These are phyloP conservation scores for Luffia ferchaultella DNA, from an alignment of 2,888 invertebrate genomes.

Conservation along the genomic window DNA sequence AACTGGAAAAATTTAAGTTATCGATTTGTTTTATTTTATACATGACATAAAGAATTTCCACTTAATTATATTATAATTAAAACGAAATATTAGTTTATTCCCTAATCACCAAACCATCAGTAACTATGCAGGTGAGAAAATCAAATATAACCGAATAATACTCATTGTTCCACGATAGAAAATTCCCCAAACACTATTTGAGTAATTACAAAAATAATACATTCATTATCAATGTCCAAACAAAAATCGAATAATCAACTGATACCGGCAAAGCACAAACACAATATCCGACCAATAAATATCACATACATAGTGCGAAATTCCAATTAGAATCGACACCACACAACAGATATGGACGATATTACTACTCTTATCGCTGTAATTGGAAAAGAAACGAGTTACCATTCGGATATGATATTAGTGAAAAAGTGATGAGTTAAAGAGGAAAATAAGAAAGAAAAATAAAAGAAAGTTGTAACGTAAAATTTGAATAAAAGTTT, in stretches of 20 bases:
- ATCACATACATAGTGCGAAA: slow-evolving; percentile 50
- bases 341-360: slow-evolving; percentile 54
- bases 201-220: slow-evolving; percentile 45
- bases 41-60: no score
- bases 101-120: no score
- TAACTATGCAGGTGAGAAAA: no score
- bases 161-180: no score
- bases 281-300: slow-evolving; percentile 40
- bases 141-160: no score
- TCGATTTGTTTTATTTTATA: background rate
- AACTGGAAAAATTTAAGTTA: background rate
- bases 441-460: no score
- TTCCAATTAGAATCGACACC: slow-evolving; percentile 64
- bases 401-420: slow-evolving; percentile 39
- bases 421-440: no score
- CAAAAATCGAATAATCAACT: slow-evolving; percentile 55
- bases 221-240: slow-evolving; percentile 58
- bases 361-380: slow-evolving; percentile 60
- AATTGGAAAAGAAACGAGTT: slow-evolving; percentile 62
- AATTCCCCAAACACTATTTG: background rate
- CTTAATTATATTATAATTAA: no score
- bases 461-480: no score
- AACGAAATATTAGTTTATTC: no score
- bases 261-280: slow-evolving; percentile 6
- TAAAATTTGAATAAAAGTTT: no score